A percentile compares a stretch with the other conserved stretches of the same genome.
These are phyloP conservation scores for Macroteleia sp. DNA, from an alignment of 2,888 invertebrate genomes.

Conservation along the genomic window DNA sequence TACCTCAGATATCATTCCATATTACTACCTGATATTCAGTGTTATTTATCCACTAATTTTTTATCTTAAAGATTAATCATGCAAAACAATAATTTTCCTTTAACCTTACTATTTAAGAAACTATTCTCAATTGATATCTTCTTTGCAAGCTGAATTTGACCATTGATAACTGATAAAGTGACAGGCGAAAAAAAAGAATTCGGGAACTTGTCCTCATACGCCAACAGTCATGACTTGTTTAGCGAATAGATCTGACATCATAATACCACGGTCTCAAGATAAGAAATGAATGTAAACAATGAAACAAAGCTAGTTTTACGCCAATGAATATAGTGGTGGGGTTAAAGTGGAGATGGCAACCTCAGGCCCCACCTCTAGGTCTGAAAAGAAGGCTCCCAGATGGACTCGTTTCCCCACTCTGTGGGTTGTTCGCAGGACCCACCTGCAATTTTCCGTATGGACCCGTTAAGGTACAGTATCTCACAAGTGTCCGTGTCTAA, in stretches of 20 bases:
- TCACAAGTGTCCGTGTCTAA: constrained; percentile 51
- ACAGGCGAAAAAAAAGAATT: too few species aligned
- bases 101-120: too few species aligned
- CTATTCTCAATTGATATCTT: too few species aligned
- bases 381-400: constrained; percentile 45
- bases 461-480: constrained; percentile 54
- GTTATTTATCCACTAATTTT: too few species aligned
- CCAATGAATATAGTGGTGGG: constrained; percentile 20
- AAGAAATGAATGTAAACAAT: constrained; percentile 63
- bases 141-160: too few species aligned
- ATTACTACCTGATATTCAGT: too few species aligned
- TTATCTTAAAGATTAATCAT: too few species aligned
- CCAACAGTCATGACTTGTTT: constrained; percentile 19
- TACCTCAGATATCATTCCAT: too few species aligned
- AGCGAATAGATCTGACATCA: constrained; percentile 21
- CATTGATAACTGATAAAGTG: too few species aligned
- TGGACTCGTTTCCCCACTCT: constrained; percentile 31
- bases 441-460: constrained; percentile 57
- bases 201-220: too few species aligned
- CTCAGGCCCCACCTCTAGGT: constrained; percentile 56
- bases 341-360: constrained; percentile 35
- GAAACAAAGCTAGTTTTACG: constrained; percentile 48
- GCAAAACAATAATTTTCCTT: too few species aligned
- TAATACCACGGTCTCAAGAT: constrained; percentile 50
- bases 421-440: constrained; percentile 36